Base-by-base conservation (phyloP, 2,888 invertebrate species). In the Machimus atricapillus region DNA sequence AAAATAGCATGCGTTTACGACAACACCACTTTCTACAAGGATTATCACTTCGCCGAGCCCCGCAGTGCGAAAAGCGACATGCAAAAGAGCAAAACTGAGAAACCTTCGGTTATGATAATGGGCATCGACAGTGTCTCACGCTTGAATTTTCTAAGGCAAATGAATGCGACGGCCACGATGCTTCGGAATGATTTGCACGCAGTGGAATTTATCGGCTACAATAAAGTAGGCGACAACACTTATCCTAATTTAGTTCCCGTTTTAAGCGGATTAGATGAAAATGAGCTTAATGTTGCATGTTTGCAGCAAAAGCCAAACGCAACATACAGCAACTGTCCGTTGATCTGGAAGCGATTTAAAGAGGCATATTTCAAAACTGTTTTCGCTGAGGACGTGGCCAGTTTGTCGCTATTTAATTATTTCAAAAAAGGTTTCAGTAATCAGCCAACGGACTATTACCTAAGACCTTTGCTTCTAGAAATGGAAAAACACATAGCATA, bases 171-270 rank as follows among this genome's bases (percentile, higher is more conserved):
- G 0, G 92, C 93, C 3, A 90, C 92, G 1, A 94, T 94, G 89
- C 92, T 97, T 40, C 93, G 94, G 87, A 92, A 94, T 19, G 89
- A 90, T 40, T 93, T 96, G 88, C 94, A 94, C 16, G 95, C 96
- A 58, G 94, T 97, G 83, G 97, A 97, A 91, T 93, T 98, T 91
- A 92, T 96, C 89, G 98, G 98, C 6, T 98, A 97, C 92, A 98
- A 97, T 91, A 98, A 98, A 94, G 96, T 98, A 9, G 98, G 95
- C 3, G 98, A 98, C 92, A 98, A 98, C 91, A 98, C 98, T 0
- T 98, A 97, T 91, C 97, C 98, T 0, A 98, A 98, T 92, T 91
- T 98, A 87, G 94, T 96, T 8, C 96, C 98, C 0, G 94, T 97
- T 88, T 93, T 98, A 14, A 95, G 95, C 2, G 98, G 98, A 0